Evolutionary conservation across 2,113 vertebrate genomes (phyloP).

Genomic region (Ammodytes dubius): DNA sequence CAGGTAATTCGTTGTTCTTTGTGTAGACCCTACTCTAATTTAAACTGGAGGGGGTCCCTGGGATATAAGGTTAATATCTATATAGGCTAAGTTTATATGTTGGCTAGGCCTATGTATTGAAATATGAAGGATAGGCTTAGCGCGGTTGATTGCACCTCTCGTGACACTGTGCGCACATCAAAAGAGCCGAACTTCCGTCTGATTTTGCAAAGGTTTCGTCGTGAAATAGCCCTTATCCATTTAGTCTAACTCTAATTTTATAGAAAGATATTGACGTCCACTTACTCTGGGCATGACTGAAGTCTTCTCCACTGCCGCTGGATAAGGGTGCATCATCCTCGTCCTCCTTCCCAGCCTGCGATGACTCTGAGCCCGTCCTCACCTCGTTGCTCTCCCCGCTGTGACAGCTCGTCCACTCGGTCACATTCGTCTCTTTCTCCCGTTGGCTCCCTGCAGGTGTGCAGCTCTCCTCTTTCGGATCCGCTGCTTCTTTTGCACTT

Average conservation of each 20-base stretch:
- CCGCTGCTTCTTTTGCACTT: slow-evolving; percentile 83
- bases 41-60: not conserved
- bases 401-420: slow-evolving; percentile 14
- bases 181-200: no score
- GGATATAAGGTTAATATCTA: not conserved
- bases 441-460: slow-evolving; percentile 81
- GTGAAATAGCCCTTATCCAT: accelerated
- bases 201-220: not conserved
- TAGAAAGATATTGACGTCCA: slow-evolving; percentile 59
- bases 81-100: no score
- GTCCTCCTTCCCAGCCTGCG: slow-evolving; percentile 86
- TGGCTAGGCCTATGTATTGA: not conserved
- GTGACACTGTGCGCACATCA: no score
- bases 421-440: slow-evolving; percentile 62
- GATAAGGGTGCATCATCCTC: slow-evolving; percentile 88
- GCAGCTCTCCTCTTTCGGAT: slow-evolving; percentile 75
- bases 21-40: not conserved
- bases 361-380: slow-evolving; percentile 88
- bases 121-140: not conserved
- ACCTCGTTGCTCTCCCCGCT: slow-evolving; percentile 81
- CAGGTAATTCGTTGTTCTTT: no score
- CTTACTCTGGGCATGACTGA: slow-evolving; percentile 87
- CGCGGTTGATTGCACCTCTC: no score
- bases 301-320: slow-evolving; percentile 91
- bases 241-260: not conserved